phyloP scores from a whole-genome alignment of 2,113 vertebrate species.

The Embiotoca jacksoni region DNA sequence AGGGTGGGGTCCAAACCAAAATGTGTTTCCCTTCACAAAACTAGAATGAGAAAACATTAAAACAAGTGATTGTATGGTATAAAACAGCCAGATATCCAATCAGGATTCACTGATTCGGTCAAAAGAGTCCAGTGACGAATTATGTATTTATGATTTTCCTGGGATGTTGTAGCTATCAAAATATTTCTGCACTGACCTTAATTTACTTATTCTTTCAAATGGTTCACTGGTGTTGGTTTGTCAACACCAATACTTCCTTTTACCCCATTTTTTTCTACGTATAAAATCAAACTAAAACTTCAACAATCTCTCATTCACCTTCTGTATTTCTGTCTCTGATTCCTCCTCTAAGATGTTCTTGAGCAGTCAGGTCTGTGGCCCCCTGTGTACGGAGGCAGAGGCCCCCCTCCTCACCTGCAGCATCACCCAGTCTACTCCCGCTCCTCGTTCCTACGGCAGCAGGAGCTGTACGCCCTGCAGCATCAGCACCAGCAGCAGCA shows the following conservation, averaged over 20 bases:
- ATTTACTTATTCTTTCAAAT: too few species aligned
- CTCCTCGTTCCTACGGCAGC: constrained; percentile 93
- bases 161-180: too few species aligned
- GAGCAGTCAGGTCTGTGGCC: constrained; percentile 95
- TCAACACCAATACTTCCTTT: too few species aligned
- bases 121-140: too few species aligned
- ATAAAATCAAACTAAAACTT: background rate
- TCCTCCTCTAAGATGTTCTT: constrained; percentile 88
- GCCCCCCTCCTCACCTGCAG: constrained; percentile 91
- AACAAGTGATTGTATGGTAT: constrained; percentile 9
- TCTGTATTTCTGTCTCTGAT: background rate
- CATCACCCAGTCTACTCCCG: constrained; percentile 92
- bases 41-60: constrained; percentile 18
- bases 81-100: background rate
- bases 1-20: constrained; percentile 28
- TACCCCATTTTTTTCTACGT: background rate
- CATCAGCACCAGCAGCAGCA: constrained; percentile 85
- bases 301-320: background rate
- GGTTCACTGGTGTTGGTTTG: too few species aligned
- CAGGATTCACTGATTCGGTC: background rate
- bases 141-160: too few species aligned
- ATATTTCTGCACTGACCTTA: too few species aligned
- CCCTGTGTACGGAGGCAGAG: constrained; percentile 90
- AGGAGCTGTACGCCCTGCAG: constrained; percentile 93
- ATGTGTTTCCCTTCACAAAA: constrained; percentile 11